Conservation (phyloP, 2,888 invertebrate species). For the Rapana venosa region DNA sequence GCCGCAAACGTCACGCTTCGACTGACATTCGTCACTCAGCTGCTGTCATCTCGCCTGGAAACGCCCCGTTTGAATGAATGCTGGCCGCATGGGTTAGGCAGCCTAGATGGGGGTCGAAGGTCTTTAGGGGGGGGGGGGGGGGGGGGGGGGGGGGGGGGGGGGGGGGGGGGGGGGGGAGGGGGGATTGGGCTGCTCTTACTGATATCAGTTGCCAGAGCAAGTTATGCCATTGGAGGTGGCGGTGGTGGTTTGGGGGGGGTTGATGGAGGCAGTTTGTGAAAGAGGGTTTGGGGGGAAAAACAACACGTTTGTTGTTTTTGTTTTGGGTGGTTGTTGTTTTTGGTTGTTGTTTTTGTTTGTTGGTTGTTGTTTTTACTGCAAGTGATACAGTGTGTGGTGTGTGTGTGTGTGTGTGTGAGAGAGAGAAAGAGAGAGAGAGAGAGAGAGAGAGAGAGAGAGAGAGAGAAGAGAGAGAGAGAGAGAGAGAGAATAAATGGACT, state of each 20-base stretch:
- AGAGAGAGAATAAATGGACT: too few species aligned
- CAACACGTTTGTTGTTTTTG: too few species aligned
- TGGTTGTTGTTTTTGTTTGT: too few species aligned
- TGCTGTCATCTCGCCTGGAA: constrained; percentile 40
- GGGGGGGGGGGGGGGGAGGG: neutral
- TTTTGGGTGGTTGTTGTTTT: too few species aligned
- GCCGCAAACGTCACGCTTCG: constrained; percentile 42
- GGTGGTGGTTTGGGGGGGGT: too few species aligned
- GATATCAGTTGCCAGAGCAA: too few species aligned
- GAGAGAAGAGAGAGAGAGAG: too few species aligned
- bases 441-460: too few species aligned
- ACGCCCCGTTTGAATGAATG: constrained; percentile 36
- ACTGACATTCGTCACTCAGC: constrained; percentile 45
- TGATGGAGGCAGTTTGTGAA: too few species aligned
- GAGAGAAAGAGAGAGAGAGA: neutral
- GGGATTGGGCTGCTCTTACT: neutral
- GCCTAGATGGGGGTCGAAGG: constrained; percentile 5
- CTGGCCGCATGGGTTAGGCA: neutral
- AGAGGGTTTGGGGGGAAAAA: too few species aligned
- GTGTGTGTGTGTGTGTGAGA: constrained; percentile 2
- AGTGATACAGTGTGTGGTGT: constrained; percentile 4
- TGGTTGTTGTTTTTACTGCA: too few species aligned
- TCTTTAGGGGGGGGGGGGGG: neutral
- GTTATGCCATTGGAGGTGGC: too few species aligned
- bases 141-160: neutral